Conservation (phyloP, 2,113 vertebrate genomes). For the Phainopepla nitens region DNA sequence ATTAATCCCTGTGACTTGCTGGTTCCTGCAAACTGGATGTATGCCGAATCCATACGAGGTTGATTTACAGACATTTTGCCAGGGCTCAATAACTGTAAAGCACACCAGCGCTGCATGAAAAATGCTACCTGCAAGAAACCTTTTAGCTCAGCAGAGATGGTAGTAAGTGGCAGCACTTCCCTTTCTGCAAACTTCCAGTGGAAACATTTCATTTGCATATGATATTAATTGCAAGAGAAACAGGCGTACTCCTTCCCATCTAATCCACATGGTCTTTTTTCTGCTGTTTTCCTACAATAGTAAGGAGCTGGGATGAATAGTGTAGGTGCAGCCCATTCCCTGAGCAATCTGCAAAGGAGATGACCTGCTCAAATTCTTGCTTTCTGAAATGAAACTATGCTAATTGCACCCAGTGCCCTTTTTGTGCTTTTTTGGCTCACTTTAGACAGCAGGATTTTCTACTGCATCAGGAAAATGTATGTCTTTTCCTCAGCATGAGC, state of each 20-base stretch:
- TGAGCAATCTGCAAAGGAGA: neutral
- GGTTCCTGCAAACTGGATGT: neutral
- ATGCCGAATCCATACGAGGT: neutral
- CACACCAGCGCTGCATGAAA: neutral
- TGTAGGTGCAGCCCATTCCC: neutral
- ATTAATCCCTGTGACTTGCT: neutral
- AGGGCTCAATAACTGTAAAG: slow-evolving; percentile 24
- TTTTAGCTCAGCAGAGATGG: slow-evolving; percentile 46
- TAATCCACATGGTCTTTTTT: neutral
- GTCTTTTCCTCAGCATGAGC: neutral
- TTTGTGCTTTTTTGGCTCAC: neutral
- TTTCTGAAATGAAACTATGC: neutral
- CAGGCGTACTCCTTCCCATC: neutral
- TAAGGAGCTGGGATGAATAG: neutral
- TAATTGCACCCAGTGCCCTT: neutral
- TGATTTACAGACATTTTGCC: slow-evolving; percentile 41
- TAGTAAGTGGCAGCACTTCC: slow-evolving; percentile 18
- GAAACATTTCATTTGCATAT: slow-evolving; percentile 32
- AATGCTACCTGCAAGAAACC: slow-evolving; percentile 25
- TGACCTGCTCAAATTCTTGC: neutral
- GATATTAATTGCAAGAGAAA: slow-evolving; percentile 36
- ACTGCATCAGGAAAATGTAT: neutral
- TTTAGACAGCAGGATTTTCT: neutral
- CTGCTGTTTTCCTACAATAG: neutral
- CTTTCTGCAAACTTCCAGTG: slow-evolving; percentile 23